Evolutionary conservation across 2,797 vertebrate genomes (phyloP).

Genomic region (Ataeniobius toweri): DNA sequence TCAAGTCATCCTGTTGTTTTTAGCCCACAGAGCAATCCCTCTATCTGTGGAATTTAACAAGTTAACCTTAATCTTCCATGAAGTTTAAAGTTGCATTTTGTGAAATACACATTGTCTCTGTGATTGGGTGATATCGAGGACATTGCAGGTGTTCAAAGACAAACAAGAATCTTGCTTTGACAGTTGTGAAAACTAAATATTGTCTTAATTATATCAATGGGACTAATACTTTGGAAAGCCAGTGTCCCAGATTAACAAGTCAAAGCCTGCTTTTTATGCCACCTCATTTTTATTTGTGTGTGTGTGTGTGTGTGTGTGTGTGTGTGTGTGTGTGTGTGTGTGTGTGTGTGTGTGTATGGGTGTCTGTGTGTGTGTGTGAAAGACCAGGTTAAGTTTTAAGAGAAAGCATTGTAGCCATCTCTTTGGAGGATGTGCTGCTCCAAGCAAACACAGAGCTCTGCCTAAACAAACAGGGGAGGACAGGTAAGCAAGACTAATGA

Average conservation of each 20-base stretch:
- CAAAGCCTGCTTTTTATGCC: slow-evolving; percentile 42
- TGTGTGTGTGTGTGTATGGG: not conserved
- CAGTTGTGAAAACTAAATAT: not conserved
- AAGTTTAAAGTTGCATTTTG: not conserved
- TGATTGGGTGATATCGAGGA: not conserved
- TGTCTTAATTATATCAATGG: slow-evolving; percentile 33
- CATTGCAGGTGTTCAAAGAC: not conserved
- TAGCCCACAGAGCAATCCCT: not conserved
- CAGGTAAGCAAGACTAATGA: slow-evolving; percentile 91
- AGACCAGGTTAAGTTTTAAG: slow-evolving; percentile 61
- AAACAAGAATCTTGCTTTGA: not conserved
- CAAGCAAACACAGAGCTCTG: slow-evolving; percentile 84
- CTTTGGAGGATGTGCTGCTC: slow-evolving; percentile 68
- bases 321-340: too few species aligned
- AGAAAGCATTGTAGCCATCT: slow-evolving; percentile 58
- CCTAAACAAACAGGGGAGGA: slow-evolving; percentile 92
- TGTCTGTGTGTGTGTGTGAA: slow-evolving; percentile 27
- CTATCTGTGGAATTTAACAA: not conserved
- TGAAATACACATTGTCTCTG: not conserved
- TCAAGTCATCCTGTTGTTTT: slow-evolving; percentile 39
- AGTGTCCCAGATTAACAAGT: slow-evolving; percentile 64
- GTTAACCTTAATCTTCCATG: not conserved
- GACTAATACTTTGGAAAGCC: slow-evolving; percentile 22
- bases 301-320: slow-evolving; percentile 11
- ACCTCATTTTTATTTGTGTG: slow-evolving; percentile 43